A percentile compares a stretch with the other conserved stretches of the same genome.
Evolutionary conservation across 2,113 vertebrate species (phyloP).

Genomic region (Chelonoidis abingdonii): DNA sequence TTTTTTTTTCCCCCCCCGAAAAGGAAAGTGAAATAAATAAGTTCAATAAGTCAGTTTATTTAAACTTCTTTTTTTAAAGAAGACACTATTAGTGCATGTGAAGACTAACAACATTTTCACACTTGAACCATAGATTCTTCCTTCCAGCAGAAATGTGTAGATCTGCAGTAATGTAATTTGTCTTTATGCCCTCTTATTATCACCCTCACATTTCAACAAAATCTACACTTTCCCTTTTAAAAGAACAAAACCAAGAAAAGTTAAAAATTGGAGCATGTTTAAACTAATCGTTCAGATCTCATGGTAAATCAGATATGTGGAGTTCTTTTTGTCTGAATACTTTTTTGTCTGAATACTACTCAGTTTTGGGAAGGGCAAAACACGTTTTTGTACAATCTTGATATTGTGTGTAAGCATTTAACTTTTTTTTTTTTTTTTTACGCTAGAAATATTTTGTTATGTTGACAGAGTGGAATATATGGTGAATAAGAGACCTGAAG

Average conservation of each 20-base stretch:
- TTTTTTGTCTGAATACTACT: not conserved
- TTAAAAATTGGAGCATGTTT: fast-evolving
- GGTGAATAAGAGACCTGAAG: not conserved
- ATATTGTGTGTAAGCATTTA: fast-evolving
- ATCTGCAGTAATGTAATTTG: not conserved
- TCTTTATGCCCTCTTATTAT: not conserved
- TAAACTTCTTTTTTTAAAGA: not conserved
- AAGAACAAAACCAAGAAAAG: fast-evolving
- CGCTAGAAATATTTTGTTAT: not conserved
- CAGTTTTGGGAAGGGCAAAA: fast-evolving
- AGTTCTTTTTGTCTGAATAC: fast-evolving
- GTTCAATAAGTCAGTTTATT: not conserved
- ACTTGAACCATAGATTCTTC: not conserved
- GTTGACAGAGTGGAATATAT: fast-evolving
- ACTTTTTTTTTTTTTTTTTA: not conserved
- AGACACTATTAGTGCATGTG: not conserved
- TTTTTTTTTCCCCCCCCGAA: not conserved
- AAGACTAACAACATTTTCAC: not conserved
- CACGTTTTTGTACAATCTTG: fast-evolving
- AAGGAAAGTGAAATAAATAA: not conserved
- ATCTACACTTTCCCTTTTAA: not conserved
- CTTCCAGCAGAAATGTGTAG: not conserved
- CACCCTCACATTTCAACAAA: fast-evolving
- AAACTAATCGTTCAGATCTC: fast-evolving
- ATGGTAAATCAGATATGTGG: fast-evolving